A percentile compares a stretch with the other conserved stretches of the same genome.
phyloP scores from a whole-genome alignment of 2,888 invertebrate species.

The Lasioglossum villosulum region DNA sequence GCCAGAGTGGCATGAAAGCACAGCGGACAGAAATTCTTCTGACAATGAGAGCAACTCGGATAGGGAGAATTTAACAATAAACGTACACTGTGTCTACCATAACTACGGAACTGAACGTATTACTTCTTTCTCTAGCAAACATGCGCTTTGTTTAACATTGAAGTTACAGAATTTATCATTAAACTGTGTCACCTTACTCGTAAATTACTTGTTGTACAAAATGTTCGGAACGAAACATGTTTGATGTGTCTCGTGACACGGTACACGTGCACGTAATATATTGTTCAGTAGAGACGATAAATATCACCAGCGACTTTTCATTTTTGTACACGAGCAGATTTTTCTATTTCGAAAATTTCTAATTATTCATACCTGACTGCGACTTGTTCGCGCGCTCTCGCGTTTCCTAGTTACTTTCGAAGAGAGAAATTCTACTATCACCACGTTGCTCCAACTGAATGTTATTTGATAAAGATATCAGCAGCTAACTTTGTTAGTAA shows the following conservation, averaged over 20 bases:
- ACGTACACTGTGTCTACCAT: not conserved
- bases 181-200: not conserved
- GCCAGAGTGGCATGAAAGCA: not conserved
- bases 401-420: not conserved
- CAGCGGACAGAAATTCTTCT: not conserved
- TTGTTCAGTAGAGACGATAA: not conserved
- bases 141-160: not conserved
- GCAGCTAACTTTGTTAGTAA: not conserved
- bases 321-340: no score
- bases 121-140: not conserved
- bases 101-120: not conserved
- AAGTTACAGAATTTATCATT: not conserved
- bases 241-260: no score
- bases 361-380: not conserved
- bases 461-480: conserved; percentile 7
- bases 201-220: not conserved
- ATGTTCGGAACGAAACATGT: no score
- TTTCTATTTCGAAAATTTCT: not conserved
- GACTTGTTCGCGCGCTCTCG: not conserved
- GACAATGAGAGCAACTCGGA: not conserved
- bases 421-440: not conserved
- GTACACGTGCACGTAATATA: not conserved
- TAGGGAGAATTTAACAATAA: not conserved
- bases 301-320: not conserved
- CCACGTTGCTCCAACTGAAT: not conserved